These are phyloP conservation scores for Clupea harengus DNA, from an alignment of 2,113 vertebrate genomes.

Conservation along the genomic window DNA sequence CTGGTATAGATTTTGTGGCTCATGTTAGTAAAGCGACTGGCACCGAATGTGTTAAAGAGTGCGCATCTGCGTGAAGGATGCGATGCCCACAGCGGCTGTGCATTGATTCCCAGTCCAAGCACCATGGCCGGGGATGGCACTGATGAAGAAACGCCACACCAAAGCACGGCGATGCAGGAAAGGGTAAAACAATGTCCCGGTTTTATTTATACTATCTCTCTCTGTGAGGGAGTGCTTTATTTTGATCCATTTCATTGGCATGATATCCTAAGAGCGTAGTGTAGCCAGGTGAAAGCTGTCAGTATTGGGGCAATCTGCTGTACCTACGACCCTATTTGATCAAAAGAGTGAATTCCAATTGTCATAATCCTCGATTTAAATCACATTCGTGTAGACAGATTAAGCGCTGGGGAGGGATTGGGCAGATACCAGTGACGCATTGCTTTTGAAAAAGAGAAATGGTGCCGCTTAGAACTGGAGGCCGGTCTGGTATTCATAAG, in stretches of 20 bases:
- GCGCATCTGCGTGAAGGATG: not conserved
- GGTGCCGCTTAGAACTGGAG: not conserved
- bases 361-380: constrained; percentile 16
- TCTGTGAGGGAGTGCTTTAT: not conserved
- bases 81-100: not conserved
- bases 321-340: not conserved
- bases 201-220: not conserved
- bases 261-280: not conserved
- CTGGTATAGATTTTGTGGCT: not conserved
- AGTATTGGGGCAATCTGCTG: not conserved
- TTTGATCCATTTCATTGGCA: not conserved
- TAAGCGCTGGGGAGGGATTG: not conserved
- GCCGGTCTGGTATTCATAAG: not conserved
- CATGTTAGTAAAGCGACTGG: not conserved
- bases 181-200: constrained; percentile 44
- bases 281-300: not conserved
- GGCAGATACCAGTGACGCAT: constrained; percentile 33
- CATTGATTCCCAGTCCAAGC: constrained; percentile 28
- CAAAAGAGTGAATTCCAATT: not conserved
- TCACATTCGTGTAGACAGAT: constrained; percentile 1
- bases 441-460: constrained; percentile 1
- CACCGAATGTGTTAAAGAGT: constrained; percentile 34
- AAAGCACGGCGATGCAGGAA: constrained; percentile 66
- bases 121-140: constrained; percentile 60
- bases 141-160: constrained; percentile 37